phyloP scores from a whole-genome alignment of 2,113 vertebrate species.

The Saccopteryx leptura region DNA sequence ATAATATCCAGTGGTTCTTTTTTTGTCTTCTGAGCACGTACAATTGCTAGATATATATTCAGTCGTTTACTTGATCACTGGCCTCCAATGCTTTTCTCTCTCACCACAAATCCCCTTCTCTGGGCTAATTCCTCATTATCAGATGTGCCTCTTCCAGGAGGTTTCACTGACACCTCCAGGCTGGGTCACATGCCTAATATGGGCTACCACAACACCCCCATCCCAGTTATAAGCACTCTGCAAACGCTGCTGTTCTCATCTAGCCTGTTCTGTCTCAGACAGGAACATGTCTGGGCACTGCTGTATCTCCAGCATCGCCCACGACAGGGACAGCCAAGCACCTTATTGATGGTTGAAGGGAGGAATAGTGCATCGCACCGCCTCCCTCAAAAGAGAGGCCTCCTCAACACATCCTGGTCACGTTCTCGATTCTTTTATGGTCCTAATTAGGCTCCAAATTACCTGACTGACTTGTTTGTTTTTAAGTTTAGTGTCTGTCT shows the following conservation, averaged over 20 bases:
- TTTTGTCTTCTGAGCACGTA: neutral
- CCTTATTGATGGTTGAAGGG: neutral
- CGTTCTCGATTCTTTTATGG: neutral
- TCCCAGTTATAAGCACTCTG: neutral
- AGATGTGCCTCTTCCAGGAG: neutral
- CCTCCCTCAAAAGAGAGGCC: neutral
- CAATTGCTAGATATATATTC: neutral
- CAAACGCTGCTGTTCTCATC: neutral
- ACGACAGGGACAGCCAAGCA: neutral
- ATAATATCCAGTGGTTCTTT: neutral
- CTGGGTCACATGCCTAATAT: neutral
- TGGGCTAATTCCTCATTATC: neutral
- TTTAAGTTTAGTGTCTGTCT: neutral
- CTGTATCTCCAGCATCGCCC: neutral
- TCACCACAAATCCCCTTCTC: conserved; percentile 1
- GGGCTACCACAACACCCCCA: neutral
- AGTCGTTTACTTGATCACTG: neutral
- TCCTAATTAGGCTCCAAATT: neutral
- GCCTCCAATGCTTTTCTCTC: neutral
- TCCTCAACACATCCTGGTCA: neutral
- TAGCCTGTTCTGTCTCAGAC: neutral
- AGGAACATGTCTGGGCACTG: neutral
- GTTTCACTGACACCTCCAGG: neutral
- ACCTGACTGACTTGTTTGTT: neutral
- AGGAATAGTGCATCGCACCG: neutral